Base-by-base conservation (phyloP, 2,113 vertebrate genomes). In the Girardinichthys multiradiatus region DNA sequence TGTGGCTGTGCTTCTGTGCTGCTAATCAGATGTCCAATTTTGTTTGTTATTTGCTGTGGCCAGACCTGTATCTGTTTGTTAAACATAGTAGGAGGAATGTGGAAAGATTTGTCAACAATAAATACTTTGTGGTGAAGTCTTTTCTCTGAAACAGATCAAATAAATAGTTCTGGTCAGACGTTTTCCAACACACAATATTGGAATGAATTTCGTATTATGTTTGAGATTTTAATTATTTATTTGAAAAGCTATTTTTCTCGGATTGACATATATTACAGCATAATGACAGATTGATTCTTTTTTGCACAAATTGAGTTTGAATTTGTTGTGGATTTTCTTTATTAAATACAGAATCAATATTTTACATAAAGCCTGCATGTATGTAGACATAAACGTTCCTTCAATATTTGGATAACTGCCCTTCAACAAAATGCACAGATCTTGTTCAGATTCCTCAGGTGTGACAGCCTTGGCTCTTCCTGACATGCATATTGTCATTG, bases 1-100 rank as follows among this genome's bases (percentile, higher is more conserved):
- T 66, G 86, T 72, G 83, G 79, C 82, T 83, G 83, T 85, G 81
- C 71, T 85, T 72, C 76, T 89, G 63, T 80, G 82, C 85, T 83
- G 74, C 77, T 82, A 74, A 85, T 80, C 72, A 57, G 21, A 75
- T 68, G 68, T 83, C 61, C 64, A 76, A 58, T 62, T 68, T 77
- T 65, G 64, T 69, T 42, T 54, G n/a, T n/a, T n/a, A n/a, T n/a
- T n/a, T 54, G 48, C 24, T 24, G 48, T 1, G 48, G 48, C 3
- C 48, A 54, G 14, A 45, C 42, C 31, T 19, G 5, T 45, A 45
- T 5, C 15, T 19, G 15, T 45, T 45, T 45, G 15, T 45, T 17
- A 54, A 54, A n/a, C 24, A 54, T 24, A 54, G n/a, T 11, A n/a
- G 15, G 1, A 54, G 21, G 48, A 54, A 24, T 39, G 13, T 39